phyloP scores from a whole-genome alignment of 2,113 vertebrate species.

The Puntigrus tetrazona region DNA sequence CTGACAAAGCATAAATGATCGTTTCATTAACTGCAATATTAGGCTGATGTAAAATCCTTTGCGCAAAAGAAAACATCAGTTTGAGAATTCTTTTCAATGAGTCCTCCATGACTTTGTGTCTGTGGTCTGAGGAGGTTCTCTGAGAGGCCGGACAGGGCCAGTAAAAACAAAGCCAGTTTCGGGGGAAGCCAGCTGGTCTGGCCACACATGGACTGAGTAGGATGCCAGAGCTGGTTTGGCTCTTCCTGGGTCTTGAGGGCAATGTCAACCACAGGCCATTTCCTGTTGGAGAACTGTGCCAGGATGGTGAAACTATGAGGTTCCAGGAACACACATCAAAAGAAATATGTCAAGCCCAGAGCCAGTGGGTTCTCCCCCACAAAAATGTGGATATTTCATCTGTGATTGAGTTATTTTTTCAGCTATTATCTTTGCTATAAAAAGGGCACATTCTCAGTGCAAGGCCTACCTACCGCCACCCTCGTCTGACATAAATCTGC shows the following conservation, averaged over 20 bases:
- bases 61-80: conserved; percentile 52
- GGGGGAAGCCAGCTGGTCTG: conserved; percentile 54
- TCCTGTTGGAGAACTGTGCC: conserved; percentile 65
- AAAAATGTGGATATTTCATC: conserved; percentile 50
- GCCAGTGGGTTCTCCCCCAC: conserved; percentile 35
- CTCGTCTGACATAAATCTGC: conserved; percentile 34
- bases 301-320: conserved; percentile 46
- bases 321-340: conserved; percentile 54
- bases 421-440: conserved; percentile 45
- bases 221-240: conserved; percentile 61
- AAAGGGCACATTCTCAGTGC: conserved; percentile 26
- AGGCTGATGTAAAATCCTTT: conserved; percentile 28
- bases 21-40: conserved; percentile 15
- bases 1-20: conserved; percentile 32
- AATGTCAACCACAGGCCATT: conserved; percentile 67
- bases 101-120: conserved; percentile 27
- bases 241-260: conserved; percentile 60
- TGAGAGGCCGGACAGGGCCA: conserved; percentile 50
- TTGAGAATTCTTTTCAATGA: conserved; percentile 46
- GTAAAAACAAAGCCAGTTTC: conserved; percentile 61
- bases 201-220: conserved; percentile 59
- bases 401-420: conserved; percentile 39
- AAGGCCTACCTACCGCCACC: conserved; percentile 38
- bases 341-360: conserved; percentile 40
- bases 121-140: conserved; percentile 49